Conservation (phyloP, 2,888 invertebrate genomes). For the Athalia circularis region DNA sequence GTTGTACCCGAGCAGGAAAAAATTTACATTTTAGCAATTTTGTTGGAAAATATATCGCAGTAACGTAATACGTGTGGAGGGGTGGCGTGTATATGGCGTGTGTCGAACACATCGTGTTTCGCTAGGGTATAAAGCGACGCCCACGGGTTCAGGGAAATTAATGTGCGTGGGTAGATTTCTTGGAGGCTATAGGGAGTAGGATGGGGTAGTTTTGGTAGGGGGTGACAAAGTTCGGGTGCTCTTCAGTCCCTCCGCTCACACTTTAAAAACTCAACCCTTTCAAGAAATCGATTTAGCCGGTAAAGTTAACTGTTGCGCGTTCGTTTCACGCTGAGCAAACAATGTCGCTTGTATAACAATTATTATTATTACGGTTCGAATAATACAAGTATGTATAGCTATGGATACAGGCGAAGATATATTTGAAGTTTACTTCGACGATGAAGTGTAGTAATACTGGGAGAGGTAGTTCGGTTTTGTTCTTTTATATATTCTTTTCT, state of each 20-base stretch:
- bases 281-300: constrained; percentile 31
- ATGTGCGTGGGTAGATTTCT: constrained; percentile 25
- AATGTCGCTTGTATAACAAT: constrained; percentile 23
- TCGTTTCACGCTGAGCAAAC: constrained; percentile 20
- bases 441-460: too few species aligned
- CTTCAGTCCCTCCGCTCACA: constrained; percentile 15
- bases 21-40: too few species aligned
- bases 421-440: too few species aligned
- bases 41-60: too few species aligned
- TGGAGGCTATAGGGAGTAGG: background rate
- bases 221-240: constrained; percentile 31
- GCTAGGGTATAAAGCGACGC: background rate
- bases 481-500: background rate
- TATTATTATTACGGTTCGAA: constrained; percentile 1
- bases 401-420: background rate
- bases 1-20: too few species aligned
- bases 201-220: background rate
- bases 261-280: constrained; percentile 25
- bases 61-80: too few species aligned
- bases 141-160: background rate
- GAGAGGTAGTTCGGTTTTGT: background rate
- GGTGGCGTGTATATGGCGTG: too few species aligned
- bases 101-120: background rate
- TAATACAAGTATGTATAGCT: too few species aligned
- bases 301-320: constrained; percentile 28